Evolutionary conservation across 2,888 invertebrate species (phyloP).

Genomic region (Perithous albicinctus): DNA sequence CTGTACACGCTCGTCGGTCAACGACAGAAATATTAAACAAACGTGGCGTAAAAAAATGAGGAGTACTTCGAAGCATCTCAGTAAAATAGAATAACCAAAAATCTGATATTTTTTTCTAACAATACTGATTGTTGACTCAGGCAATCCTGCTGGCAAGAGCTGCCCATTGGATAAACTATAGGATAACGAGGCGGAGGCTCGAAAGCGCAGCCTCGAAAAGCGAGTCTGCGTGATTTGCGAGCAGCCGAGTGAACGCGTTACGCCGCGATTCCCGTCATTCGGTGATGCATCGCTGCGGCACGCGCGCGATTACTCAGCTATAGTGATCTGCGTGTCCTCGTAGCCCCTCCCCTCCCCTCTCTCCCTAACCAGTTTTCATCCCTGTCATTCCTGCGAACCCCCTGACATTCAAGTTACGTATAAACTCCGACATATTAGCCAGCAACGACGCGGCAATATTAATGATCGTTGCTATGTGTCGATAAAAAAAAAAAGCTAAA

Average conservation of each 20-base stretch:
- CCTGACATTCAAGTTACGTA: slow-evolving; percentile 37
- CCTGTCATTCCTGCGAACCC: slow-evolving; percentile 31
- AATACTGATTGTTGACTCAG: slow-evolving; percentile 48
- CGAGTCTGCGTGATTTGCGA: slow-evolving; percentile 79
- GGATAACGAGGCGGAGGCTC: slow-evolving; percentile 57
- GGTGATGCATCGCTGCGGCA: slow-evolving; percentile 82
- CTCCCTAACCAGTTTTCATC: slow-evolving; percentile 53
- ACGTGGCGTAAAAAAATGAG: too few species aligned
- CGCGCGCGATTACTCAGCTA: slow-evolving; percentile 79
- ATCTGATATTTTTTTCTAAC: not conserved
- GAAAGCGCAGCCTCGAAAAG: slow-evolving; percentile 65
- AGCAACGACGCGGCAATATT: slow-evolving; percentile 42
- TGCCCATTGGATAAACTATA: slow-evolving; percentile 35
- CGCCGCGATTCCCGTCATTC: slow-evolving; percentile 79
- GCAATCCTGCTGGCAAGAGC: slow-evolving; percentile 6
- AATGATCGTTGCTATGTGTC: slow-evolving; percentile 38
- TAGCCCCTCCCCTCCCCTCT: slow-evolving; percentile 60
- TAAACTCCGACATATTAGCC: slow-evolving; percentile 57
- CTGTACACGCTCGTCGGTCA: not conserved
- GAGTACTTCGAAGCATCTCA: too few species aligned
- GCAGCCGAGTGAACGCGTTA: slow-evolving; percentile 73
- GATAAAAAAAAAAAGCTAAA: slow-evolving; percentile 36
- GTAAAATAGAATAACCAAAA: not conserved
- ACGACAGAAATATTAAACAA: too few species aligned
- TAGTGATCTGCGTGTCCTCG: slow-evolving; percentile 56